Percentiles rank a stretch among this genome's conserved stretches.
Evolutionary conservation across 2,113 vertebrate genomes (phyloP).

Genomic region (Phylloscopus trochilus): DNA sequence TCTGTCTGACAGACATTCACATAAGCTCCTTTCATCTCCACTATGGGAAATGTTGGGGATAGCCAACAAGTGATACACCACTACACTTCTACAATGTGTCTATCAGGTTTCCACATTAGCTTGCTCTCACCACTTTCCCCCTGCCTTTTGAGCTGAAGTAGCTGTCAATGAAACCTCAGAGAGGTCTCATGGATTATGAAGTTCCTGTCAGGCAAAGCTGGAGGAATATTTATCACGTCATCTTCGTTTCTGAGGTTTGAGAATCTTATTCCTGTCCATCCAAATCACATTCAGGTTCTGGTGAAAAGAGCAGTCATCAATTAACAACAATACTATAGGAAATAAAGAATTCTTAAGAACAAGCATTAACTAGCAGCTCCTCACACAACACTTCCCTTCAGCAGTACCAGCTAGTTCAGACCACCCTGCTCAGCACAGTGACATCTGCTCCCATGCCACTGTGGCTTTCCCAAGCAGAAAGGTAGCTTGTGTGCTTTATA

Average conservation of each 20-base stretch:
- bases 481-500: slow-evolving; percentile 21
- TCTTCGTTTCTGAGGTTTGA: background rate
- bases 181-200: slow-evolving; percentile 1
- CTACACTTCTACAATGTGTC: background rate
- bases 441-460: slow-evolving; percentile 16
- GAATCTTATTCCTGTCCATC: background rate
- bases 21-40: background rate
- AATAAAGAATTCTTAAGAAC: slow-evolving; percentile 7
- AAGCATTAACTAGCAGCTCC: background rate
- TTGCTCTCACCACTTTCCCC: slow-evolving; percentile 18
- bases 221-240: background rate
- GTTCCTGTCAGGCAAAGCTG: background rate
- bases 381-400: background rate
- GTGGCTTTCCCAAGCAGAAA: background rate
- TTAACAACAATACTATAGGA: background rate
- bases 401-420: background rate
- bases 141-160: slow-evolving; percentile 12
- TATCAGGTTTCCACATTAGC: background rate
- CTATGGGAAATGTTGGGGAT: background rate
- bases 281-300: background rate
- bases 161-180: slow-evolving; percentile 16
- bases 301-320: background rate
- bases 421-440: background rate
- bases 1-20: background rate
- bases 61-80: background rate